These are phyloP conservation scores for Temnothorax longispinosus DNA, from an alignment of 1,140 invertebrate species.

Conservation along the genomic window DNA sequence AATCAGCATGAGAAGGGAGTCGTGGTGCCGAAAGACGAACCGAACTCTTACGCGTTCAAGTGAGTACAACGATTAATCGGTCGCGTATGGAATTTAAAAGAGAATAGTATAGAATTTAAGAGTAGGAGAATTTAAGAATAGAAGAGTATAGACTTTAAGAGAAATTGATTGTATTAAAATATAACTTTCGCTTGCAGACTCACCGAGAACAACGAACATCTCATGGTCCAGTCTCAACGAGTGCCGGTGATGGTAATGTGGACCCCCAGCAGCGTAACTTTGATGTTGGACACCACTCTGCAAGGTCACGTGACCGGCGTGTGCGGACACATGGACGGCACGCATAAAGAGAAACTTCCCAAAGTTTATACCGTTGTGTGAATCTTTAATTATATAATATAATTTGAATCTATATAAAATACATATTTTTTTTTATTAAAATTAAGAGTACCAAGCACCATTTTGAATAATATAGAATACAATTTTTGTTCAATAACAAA, in stretches of 20 bases:
- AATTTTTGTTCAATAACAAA: background rate
- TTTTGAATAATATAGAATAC: constrained; percentile 1
- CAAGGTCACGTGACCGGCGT: constrained; percentile 69
- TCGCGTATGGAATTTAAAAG: background rate
- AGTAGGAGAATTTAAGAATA: too few species aligned
- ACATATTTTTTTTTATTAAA: background rate
- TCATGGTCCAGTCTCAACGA: constrained; percentile 53
- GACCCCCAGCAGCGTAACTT: constrained; percentile 56
- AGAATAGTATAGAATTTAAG: too few species aligned
- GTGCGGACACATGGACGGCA: constrained; percentile 71
- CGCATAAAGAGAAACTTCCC: constrained; percentile 48
- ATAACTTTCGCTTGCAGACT: constrained; percentile 49
- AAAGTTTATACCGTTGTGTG: constrained; percentile 32
- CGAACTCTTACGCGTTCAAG: constrained; percentile 63
- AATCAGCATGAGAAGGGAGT: constrained; percentile 62
- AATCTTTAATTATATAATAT: constrained; percentile 47
- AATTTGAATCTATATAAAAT: background rate
- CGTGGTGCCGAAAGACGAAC: constrained; percentile 60
- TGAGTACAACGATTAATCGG: constrained; percentile 45
- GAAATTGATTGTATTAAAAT: background rate
- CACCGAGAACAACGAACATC: constrained; percentile 51
- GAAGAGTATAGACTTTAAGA: background rate
- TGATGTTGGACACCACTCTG: constrained; percentile 49
- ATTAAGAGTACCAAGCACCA: background rate
- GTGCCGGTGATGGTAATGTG: constrained; percentile 53